Evolutionary conservation across 1,140 invertebrate genomes (phyloP).

Genomic region (Ditylenchus dipsaci): DNA sequence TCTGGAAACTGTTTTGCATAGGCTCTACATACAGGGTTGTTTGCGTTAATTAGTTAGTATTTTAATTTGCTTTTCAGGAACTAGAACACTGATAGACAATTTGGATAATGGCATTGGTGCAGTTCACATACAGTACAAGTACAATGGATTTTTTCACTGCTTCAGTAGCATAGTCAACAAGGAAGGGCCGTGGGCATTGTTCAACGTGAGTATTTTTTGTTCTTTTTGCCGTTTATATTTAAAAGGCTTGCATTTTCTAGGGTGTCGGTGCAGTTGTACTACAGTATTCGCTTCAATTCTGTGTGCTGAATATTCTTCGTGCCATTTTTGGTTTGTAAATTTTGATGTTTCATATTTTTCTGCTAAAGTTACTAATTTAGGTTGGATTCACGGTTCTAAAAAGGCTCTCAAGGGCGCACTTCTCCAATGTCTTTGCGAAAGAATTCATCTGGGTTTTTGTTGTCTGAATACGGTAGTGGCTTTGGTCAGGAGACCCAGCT

Average conservation of each 20-base stretch:
- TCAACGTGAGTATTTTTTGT: slow-evolving; percentile 16
- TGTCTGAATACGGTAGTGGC: not conserved
- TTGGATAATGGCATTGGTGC: slow-evolving; percentile 34
- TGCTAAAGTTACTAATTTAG: not conserved
- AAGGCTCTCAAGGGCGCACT: not conserved
- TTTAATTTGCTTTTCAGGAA: slow-evolving; percentile 22
- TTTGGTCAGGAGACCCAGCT: too few relatives aligned
- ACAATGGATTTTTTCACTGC: slow-evolving; percentile 38
- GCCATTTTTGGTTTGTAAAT: slow-evolving; percentile 16
- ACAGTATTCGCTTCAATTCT: slow-evolving; percentile 42
- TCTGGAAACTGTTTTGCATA: slow-evolving; percentile 41
- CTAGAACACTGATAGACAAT: slow-evolving; percentile 43
- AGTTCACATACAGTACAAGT: slow-evolving; percentile 27
- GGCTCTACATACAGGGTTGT: slow-evolving; percentile 40
- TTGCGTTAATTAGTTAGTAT: not conserved
- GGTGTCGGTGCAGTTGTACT: slow-evolving; percentile 36
- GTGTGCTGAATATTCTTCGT: slow-evolving; percentile 23
- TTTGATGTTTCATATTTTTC: too few relatives aligned
- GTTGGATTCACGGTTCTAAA: not conserved
- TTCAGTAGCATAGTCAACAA: slow-evolving; percentile 23
- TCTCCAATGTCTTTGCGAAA: slow-evolving; percentile 1
- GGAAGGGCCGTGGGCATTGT: slow-evolving; percentile 32
- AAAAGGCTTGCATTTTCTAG: slow-evolving; percentile 6
- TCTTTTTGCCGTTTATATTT: not conserved
- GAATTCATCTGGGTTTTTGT: not conserved